Percentiles rank a stretch among this genome's conserved stretches.
These are phyloP conservation scores for Delichon dasypus DNA, from an alignment of 2,797 vertebrate genomes.

Conservation along the genomic window DNA sequence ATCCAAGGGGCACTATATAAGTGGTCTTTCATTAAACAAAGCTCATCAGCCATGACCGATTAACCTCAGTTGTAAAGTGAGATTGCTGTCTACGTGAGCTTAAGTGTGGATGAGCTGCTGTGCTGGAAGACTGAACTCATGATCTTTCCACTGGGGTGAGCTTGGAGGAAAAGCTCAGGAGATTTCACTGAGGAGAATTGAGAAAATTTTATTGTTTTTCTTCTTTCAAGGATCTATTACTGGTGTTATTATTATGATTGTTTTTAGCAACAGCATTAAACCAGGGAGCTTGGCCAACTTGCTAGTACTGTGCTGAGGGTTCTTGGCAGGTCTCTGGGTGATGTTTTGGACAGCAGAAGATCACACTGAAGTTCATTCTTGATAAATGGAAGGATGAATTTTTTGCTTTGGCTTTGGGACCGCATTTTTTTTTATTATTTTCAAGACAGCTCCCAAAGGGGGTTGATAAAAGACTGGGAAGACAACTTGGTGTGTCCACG, in stretches of 20 bases:
- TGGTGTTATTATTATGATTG: not conserved
- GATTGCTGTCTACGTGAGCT: constrained; percentile 20
- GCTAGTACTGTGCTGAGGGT: not conserved
- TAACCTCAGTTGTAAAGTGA: constrained; percentile 54
- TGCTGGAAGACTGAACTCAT: not conserved
- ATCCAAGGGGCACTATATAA: constrained; percentile 25
- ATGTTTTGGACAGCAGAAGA: not conserved
- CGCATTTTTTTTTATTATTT: not conserved
- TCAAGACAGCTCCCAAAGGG: not conserved
- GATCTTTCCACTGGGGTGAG: not conserved
- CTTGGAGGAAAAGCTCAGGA: not conserved
- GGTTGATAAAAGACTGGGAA: not conserved
- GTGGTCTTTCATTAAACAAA: constrained; percentile 57
- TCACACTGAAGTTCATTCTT: not conserved
- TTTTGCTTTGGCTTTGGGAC: not conserved
- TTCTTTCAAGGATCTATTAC: not conserved
- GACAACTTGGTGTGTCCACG: not conserved
- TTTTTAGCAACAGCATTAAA: not conserved
- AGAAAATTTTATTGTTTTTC: not conserved
- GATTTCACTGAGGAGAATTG: not conserved
- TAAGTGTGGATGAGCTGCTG: constrained; percentile 17
- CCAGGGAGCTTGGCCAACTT: not conserved
- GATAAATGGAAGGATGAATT: not conserved
- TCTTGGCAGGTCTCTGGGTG: not conserved
- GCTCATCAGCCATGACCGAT: constrained; percentile 60